phyloP scores from a whole-genome alignment of 2,888 invertebrate species.

The Melipona beecheii region DNA sequence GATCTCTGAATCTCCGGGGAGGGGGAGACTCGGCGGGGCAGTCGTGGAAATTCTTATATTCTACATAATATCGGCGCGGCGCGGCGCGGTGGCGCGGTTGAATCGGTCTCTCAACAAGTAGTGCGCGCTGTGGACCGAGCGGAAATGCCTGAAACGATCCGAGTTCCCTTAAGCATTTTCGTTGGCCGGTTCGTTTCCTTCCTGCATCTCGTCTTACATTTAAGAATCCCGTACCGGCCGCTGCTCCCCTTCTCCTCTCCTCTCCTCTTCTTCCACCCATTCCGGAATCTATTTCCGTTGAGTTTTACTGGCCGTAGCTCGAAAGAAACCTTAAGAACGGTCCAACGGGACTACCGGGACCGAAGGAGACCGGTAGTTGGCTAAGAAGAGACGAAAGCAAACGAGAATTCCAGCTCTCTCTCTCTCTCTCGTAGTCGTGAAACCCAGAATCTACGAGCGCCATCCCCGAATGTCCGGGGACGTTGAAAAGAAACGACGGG shows the following conservation, averaged over 20 bases:
- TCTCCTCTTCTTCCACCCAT: constrained; percentile 29
- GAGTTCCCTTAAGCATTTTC: constrained; percentile 58
- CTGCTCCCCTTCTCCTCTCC: not conserved
- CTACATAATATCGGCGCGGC: constrained; percentile 51
- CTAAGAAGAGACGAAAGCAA: not conserved
- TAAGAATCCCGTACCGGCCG: constrained; percentile 39
- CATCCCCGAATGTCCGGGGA: constrained; percentile 44
- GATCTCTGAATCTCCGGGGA: constrained; percentile 6
- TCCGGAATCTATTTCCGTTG: constrained; percentile 66
- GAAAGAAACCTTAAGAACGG: constrained; percentile 55
- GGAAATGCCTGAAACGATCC: constrained; percentile 42
- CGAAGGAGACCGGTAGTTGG: constrained; percentile 31
- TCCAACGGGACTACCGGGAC: constrained; percentile 19
- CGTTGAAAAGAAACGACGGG: constrained; percentile 50
- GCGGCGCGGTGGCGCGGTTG: constrained; percentile 29
- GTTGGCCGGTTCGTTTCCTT: constrained; percentile 66
- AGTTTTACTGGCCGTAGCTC: constrained; percentile 64
- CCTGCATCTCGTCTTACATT: constrained; percentile 70
- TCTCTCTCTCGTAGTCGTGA: constrained; percentile 36
- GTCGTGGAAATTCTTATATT: constrained; percentile 53
- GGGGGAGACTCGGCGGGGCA: too few species aligned
- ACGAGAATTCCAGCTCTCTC: not conserved
- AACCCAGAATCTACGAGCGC: constrained; percentile 60
- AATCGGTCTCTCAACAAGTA: constrained; percentile 63
- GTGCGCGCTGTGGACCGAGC: constrained; percentile 43